Evolutionary conservation across 2,888 invertebrate species (phyloP).

Genomic region (Eurois occulta): DNA sequence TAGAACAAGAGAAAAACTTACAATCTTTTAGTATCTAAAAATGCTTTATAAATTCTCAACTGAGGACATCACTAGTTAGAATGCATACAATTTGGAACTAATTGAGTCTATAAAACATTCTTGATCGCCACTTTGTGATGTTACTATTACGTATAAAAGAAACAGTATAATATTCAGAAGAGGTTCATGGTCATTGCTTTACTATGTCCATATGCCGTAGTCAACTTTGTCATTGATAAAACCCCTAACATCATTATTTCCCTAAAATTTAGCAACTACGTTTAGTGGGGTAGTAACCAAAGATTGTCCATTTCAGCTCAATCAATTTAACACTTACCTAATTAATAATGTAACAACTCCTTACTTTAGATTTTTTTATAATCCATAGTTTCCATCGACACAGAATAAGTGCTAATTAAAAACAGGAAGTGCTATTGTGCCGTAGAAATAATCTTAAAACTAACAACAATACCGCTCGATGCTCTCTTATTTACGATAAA

Average conservation of each 20-base stretch:
- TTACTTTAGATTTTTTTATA: slow-evolving; percentile 88
- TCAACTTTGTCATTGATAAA: slow-evolving; percentile 91
- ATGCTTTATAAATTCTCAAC: slow-evolving; percentile 86
- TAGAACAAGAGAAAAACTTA: slow-evolving; percentile 71
- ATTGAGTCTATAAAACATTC: slow-evolving; percentile 85
- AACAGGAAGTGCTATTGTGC: slow-evolving; percentile 91
- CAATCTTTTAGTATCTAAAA: slow-evolving; percentile 71
- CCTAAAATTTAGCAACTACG: slow-evolving; percentile 89
- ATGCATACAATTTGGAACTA: slow-evolving; percentile 73
- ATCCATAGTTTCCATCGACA: slow-evolving; percentile 89
- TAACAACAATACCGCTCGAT: slow-evolving; percentile 90
- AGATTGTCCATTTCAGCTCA: slow-evolving; percentile 90
- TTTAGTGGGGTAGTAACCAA: slow-evolving; percentile 89
- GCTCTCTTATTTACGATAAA: slow-evolving; percentile 90
- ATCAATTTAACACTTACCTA: slow-evolving; percentile 91
- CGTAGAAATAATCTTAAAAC: slow-evolving; percentile 89
- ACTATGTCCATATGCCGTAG: slow-evolving; percentile 83
- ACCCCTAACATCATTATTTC: slow-evolving; percentile 89
- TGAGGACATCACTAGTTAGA: slow-evolving; percentile 72
- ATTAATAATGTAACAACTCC: slow-evolving; percentile 90
- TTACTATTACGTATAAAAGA: slow-evolving; percentile 75
- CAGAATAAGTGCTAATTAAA: slow-evolving; percentile 91
- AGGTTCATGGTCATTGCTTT: slow-evolving; percentile 74
- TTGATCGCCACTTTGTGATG: slow-evolving; percentile 81
- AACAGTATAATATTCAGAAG: slow-evolving; percentile 73